Base-by-base conservation (phyloP, 2,888 invertebrate species). In the Chironomus tentans region DNA sequence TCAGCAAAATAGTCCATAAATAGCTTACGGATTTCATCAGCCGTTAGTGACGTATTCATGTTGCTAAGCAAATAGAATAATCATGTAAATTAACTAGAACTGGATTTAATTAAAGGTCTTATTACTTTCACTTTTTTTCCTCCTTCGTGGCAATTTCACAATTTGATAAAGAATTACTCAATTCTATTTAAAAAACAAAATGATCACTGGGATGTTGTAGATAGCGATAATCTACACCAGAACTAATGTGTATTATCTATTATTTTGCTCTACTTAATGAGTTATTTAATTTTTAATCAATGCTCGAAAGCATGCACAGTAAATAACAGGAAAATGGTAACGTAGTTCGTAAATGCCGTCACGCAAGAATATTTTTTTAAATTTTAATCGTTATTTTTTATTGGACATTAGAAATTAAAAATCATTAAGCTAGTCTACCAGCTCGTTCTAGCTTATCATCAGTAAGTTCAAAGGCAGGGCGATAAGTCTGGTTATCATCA, bases 1-100 rank as follows among this genome's bases (percentile, higher is more conserved):
- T 90, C 87, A 81, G 91, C 92, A 82, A 97, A 97, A 84, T 96
- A 98, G 81, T 97, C 90, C 78, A 98, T 90, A 82, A 93, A 98
- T 46, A 89, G 87, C 82, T 91, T 87, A 68, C 97, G 89, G 79
- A 98, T 91, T 83, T 95, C 89, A 80, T 91, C 91, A 4, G 93
- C 92, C 77, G 88, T 87, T 87, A 89, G 56, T 38, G 77, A 76
- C 21, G 78, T 76, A 74, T 77, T 56, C 78, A 78, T 78, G 13
- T 61, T 62, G 13, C 15, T 4, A 15, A 13, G n/a, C 7, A 50
- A 22, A 2, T 22, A 18, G 50, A 10, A n/a, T n/a, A 5, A 38
- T 10, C 1, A 38, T 38, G 38, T 38, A 38, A 38, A 38, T 38
- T 7, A 38, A 38, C 38, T 38, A 38, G 38, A 38, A 38, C 38